Evolutionary conservation across 2,888 invertebrate species (phyloP), one percentile per base, ranked within the genome.

Genomic region (Mimachlamys varia): DNA sequence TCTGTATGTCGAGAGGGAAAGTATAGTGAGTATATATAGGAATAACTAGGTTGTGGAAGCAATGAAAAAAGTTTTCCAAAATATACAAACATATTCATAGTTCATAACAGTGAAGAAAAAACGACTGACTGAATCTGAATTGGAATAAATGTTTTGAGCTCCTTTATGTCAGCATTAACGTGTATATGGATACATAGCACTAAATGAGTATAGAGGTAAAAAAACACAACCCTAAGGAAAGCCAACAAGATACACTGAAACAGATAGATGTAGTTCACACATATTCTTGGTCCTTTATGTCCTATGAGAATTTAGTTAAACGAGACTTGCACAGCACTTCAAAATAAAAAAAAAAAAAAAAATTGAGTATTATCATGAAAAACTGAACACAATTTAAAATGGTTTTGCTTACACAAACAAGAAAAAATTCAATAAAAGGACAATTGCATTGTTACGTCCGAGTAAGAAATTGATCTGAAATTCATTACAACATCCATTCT

Each of bases 281-380:
- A 76, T 33, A 13, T 22, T 5, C 27, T n/a, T 22, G 62, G 27
- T 62, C 62, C 22, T 62, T 10, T 19, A 12, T 62, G 13, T 62
- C 4, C 33, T 12, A 5, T 15, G 27, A 27, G 33, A 76, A 76
- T 76, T 27, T 13, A 33, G 33, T 33, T 27, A 76, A 27, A 33
- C 13, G 7, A 76, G 27, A 13, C 27, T 76, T 33, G 27, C 76
- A 76, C 19, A n/a, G n/a, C n/a, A n/a, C 12, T 76, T 76, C 4
- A 33, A 62, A 76, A 33, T 12, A 76, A 33, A 27, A 27, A n/a
- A n/a, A n/a, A n/a, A n/a, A n/a, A n/a, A n/a, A n/a, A n/a, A n/a
- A n/a, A n/a, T n/a, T 76, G 76, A 76, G 76, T 76, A 76, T 76
- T 76, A 58, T 58, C 58, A 58, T 58, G 58, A 58, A 19, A 76